Evolutionary conservation across 2,797 vertebrate genomes (phyloP), one percentile per base, ranked within the genome.

Genomic region (Echeneis naucrates): DNA sequence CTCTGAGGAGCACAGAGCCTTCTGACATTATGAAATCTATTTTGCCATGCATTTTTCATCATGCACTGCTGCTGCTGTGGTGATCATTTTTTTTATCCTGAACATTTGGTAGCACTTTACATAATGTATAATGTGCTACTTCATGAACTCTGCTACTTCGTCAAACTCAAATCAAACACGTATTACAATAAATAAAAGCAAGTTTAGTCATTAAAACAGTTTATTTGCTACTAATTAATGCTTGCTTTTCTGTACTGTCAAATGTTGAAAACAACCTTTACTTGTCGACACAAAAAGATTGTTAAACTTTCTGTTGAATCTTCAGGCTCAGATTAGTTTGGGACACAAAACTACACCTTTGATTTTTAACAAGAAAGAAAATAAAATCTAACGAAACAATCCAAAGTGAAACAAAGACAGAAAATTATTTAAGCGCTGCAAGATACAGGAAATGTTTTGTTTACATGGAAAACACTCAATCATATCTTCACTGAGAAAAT

Each of bases 41-140:
- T 68, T 56, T 33, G 56, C 16, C 61, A 17, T 66, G 32, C 71
- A 65, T 66, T 75, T 80, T 68, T 63, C 40, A 74, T 64, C 77
- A 58, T 68, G 30, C 30, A 33, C 5, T 57, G 11, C 4, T 54
- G 52, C 48, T 58, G 30, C 60, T 17, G 27, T 19, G 44, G 33
- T 16, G 24, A 27, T 55, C 50, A 38, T 69, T 71, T 50, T 71
- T 50, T 37, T 72, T 17, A 50, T 56, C 16, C 8, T 47, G n/a
- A 59, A 54, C 72, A 72, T 75, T 80, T 55, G 44, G 59, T 3
- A 64, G 42, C 5, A 33, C 32, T 71, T 60, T 45, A 14, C 14
- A 48, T 53, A n/a, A 47, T 59, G 45, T 40, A 30, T 17, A 13
- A 24, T 72, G 26, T 50, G 40, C 13, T 17, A 32, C 16, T 59